Base-by-base conservation (phyloP, 2,797 vertebrate species). In the Artibeus jamaicensis region DNA sequence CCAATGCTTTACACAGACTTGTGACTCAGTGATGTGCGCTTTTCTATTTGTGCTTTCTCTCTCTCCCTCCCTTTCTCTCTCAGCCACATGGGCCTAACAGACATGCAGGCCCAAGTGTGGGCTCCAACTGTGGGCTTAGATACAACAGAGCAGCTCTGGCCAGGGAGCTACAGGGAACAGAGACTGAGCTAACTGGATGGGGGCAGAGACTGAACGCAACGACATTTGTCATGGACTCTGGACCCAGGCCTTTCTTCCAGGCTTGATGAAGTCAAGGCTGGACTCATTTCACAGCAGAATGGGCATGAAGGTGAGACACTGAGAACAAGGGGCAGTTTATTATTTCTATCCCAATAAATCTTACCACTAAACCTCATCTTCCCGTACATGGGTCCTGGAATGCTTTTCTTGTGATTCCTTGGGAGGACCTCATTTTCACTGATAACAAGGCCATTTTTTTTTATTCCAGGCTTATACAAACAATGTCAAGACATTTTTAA, bases 141-240 rank as follows among this genome's bases (percentile, higher is more conserved):
- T n/a, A 32, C 5, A 29, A 29, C 29, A n/a, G 18, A 10, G 44
- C 73, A 48, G 29, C 16, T 1, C 32, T 1, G 0, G 29, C 2
- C 44, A 10, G 26, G 48, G 32, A 48, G 5, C 46, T 7, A 1
- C 46, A 14, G 46, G 32, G n/a, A 50, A 34, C 32, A 50, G 32
- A 44, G 44, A 34, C 44, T n/a, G 3, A 77, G 9, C 5, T 10
- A 48, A 16, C 29, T 48, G 73, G 73, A 46, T 6, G 44, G 44
- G 73, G 32, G n/a, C 32, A 21, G 73, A 9, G 74, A 22, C 18
- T 50, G 46, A 77, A 21, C 74, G 10, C 44, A 16, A 46, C 15
- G 18, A 10, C 16, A 16, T 48, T 48, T 21, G 71, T 9, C 44
- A 76, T 48, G 16, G 16, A 11, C 18, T 48, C 74, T 77, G 46